A percentile compares a stretch with the other conserved stretches of the same genome.
Evolutionary conservation across 2,113 vertebrate genomes (phyloP).

Genomic region (Rhinolophus sinicus): DNA sequence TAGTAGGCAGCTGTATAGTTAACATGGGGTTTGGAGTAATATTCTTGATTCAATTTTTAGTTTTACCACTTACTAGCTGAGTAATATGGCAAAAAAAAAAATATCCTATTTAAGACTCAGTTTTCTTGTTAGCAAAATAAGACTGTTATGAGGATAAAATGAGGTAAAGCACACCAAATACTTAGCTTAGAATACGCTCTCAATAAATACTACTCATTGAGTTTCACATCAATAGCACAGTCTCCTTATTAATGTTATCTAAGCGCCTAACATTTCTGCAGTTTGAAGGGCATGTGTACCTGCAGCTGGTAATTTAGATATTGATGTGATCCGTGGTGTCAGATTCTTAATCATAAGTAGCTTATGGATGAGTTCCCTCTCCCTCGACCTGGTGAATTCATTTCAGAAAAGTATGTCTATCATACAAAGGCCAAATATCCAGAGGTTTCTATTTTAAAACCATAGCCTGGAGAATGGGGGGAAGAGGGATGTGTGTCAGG

Average conservation of each 20-base stretch:
- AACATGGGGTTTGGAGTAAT: background rate
- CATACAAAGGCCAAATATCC: constrained; percentile 73
- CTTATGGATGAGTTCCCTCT: background rate
- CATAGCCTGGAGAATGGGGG: constrained; percentile 46
- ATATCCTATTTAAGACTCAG: background rate
- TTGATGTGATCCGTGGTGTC: constrained; percentile 23
- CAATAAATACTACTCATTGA: background rate
- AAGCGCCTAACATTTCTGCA: background rate
- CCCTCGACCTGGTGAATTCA: background rate
- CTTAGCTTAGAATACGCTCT: background rate
- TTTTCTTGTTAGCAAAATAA: constrained; percentile 30
- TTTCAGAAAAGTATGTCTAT: constrained; percentile 44
- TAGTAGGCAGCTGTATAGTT: background rate
- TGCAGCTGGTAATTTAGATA: constrained; percentile 22
- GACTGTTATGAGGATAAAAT: background rate
- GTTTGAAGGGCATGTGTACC: constrained; percentile 1
- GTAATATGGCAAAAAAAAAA: background rate
- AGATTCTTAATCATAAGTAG: constrained; percentile 57
- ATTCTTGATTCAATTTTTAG: background rate
- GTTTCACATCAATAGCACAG: background rate
- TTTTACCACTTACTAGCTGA: background rate
- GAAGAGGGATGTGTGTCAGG: constrained; percentile 59
- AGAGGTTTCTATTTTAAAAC: constrained; percentile 76
- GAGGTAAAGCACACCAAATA: background rate
- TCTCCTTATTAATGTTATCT: background rate